Conservation (phyloP, 2,113 vertebrate species). For the Archilochus colubris region DNA sequence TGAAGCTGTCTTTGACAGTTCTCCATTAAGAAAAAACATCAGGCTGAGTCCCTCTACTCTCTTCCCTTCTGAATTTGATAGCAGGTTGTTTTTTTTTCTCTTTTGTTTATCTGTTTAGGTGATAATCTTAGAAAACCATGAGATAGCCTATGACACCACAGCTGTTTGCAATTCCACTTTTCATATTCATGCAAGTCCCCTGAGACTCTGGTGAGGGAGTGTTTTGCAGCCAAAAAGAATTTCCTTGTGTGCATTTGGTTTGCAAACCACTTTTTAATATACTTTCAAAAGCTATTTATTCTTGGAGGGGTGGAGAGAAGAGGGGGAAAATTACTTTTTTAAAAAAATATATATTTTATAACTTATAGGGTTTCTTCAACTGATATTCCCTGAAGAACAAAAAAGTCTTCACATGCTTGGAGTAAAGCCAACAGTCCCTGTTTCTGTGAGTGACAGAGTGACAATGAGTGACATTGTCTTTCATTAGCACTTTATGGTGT, state of each 20-base stretch:
- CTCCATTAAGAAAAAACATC: background rate
- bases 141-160: background rate
- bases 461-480: background rate
- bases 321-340: background rate
- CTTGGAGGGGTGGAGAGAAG: background rate
- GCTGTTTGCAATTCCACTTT: background rate
- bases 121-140: background rate
- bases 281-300: background rate
- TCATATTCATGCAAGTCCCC: background rate
- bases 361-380: background rate
- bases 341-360: background rate
- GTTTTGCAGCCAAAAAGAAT: background rate
- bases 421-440: background rate
- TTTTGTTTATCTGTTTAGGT: background rate
- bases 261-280: background rate
- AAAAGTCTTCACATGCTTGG: background rate
- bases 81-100: background rate
- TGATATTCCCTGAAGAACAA: background rate
- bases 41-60: background rate
- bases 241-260: background rate
- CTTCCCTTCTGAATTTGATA: background rate
- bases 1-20: background rate
- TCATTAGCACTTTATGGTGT: background rate
- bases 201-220: background rate
- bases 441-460: background rate